Evolutionary conservation across 2,888 invertebrate species (phyloP).

Genomic region (Tenthredo scrophulariae): DNA sequence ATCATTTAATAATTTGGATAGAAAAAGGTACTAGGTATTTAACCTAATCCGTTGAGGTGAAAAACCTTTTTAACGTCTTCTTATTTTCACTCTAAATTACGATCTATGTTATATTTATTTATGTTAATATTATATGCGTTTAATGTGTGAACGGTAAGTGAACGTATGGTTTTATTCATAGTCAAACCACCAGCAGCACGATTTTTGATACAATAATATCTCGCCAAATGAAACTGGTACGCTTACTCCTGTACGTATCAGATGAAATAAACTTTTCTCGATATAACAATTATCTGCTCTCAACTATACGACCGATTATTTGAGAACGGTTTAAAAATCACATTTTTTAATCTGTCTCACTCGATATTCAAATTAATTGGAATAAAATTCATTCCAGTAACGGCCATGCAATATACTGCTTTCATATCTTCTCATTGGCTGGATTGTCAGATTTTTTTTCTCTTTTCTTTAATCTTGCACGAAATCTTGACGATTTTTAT

Average conservation of each 20-base stretch:
- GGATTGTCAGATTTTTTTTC: neutral
- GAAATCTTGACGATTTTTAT: neutral
- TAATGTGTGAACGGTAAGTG: conserved; percentile 45
- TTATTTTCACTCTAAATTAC: neutral
- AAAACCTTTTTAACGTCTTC: neutral
- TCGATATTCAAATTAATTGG: neutral
- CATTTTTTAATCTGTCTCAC: neutral
- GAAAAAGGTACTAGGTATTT: neutral
- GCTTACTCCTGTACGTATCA: neutral
- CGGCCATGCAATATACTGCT: neutral
- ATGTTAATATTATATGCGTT: neutral
- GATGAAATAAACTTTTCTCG: neutral
- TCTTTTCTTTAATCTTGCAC: neutral
- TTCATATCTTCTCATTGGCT: neutral
- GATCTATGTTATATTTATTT: neutral
- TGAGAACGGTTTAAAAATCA: neutral
- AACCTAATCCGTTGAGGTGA: neutral
- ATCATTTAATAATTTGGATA: neutral
- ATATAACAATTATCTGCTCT: neutral
- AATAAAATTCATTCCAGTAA: too few species aligned
- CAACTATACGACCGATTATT: conserved; percentile 20
- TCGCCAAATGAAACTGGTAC: conserved; percentile 21
- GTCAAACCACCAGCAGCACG: conserved; percentile 73
- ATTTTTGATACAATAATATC: conserved; percentile 64
- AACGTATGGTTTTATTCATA: conserved; percentile 6